Base-by-base conservation (phyloP, 2,113 vertebrate species). In the Gambusia holbrooki region DNA sequence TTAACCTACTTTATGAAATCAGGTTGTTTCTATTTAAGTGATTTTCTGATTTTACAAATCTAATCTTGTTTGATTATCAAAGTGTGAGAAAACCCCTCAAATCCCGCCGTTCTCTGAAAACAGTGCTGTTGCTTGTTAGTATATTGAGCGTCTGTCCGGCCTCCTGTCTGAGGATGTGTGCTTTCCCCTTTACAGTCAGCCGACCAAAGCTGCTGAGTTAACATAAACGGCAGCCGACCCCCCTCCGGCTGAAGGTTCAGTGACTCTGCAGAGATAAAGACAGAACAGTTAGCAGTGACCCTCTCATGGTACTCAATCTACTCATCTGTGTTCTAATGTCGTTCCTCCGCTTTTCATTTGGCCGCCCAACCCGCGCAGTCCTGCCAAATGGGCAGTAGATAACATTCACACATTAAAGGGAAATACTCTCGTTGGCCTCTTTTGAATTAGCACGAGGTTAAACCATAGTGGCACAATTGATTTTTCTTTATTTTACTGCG, bases 201-300 rank as follows among this genome's bases (percentile, higher is more conserved):
- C 84, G 62, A 75, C 54, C 54, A 69, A 58, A 81, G 67, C 68
- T 91, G 88, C 91, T 89, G 85, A 29, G 87, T 85, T 75, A 17
- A 87, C 91, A 74, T 63, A 86, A 90, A 88, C 65, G 80, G 74
- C 80, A 66, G 79, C 63, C 60, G 74, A 87, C 87, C 82, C 65
- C 27, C 10, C 69, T 78, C 35, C 10, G 85, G 78, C 86, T 84
- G 88, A 78, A 85, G 82, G 74, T 76, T 84, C 83, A 91, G 84
- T 90, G 89, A 88, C 77, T 84, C 77, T 73, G 73, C 40, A 54
- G 81, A 37, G 83, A 90, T 90, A 92, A 87, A 85, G 84, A 88
- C 81, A 77, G 81, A 83, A 77, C 63, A 71, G 82, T 85, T 89
- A 88, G 84, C 82, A 71, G 75, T 80, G 82, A 85, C 89, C 84